phyloP scores from a whole-genome alignment of 2,888 invertebrate species.

The Microctonus hyperodae region DNA sequence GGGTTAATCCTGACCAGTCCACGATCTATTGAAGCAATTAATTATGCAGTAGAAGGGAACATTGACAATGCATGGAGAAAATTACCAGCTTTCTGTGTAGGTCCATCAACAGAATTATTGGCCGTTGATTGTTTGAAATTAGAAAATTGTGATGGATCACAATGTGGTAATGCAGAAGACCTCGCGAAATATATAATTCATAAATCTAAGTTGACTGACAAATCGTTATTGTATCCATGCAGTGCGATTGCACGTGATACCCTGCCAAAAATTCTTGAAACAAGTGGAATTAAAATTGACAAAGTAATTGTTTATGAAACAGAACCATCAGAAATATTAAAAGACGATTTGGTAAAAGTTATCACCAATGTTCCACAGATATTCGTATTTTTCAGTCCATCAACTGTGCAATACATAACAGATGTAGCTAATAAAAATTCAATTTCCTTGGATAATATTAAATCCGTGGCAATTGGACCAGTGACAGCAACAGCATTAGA shows the following conservation, averaged over 20 bases:
- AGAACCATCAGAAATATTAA: slow-evolving; percentile 47
- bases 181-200: slow-evolving; percentile 49
- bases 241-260: slow-evolving; percentile 58
- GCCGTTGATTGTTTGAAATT: slow-evolving; percentile 47
- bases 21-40: slow-evolving; percentile 54
- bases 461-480: slow-evolving; percentile 58
- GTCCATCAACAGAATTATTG: slow-evolving; percentile 52
- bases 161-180: slow-evolving; percentile 56
- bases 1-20: slow-evolving; percentile 59
- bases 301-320: slow-evolving; percentile 54
- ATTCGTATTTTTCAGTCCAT: slow-evolving; percentile 60
- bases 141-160: slow-evolving; percentile 47
- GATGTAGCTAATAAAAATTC: slow-evolving; percentile 38
- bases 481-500: slow-evolving; percentile 52
- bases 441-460: slow-evolving; percentile 39
- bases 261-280: slow-evolving; percentile 45
- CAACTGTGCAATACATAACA: slow-evolving; percentile 51
- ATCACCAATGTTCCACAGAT: slow-evolving; percentile 40
- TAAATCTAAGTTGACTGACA: slow-evolving; percentile 29
- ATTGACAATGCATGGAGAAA: slow-evolving; percentile 47
- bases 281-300: slow-evolving; percentile 42
- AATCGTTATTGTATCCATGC: slow-evolving; percentile 56
- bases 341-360: slow-evolving; percentile 44
- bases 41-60: slow-evolving; percentile 38
- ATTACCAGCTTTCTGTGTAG: slow-evolving; percentile 54